phyloP scores from a whole-genome alignment of 2,113 vertebrate genomes.

The Lagenorhynchus albirostris region DNA sequence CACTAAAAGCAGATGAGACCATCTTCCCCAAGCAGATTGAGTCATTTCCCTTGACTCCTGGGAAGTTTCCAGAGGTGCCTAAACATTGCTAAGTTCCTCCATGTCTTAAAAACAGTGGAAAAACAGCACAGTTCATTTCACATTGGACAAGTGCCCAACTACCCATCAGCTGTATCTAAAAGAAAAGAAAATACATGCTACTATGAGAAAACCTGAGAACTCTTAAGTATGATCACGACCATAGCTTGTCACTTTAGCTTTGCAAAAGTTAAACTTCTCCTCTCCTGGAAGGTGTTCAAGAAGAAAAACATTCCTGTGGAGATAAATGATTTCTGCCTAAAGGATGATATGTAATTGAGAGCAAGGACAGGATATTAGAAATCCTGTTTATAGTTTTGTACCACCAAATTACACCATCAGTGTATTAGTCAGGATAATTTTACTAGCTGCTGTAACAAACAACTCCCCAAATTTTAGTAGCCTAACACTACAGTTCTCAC shows the following conservation, averaged over 20 bases:
- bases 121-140: background rate
- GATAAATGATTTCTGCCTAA: background rate
- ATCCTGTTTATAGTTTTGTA: background rate
- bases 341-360: background rate
- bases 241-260: background rate
- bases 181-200: background rate
- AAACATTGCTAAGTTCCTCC: background rate
- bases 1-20: background rate
- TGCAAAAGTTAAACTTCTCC: background rate
- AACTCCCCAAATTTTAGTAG: background rate
- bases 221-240: background rate
- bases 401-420: background rate
- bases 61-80: slow-evolving; percentile 2
- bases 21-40: background rate
- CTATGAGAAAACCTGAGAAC: background rate
- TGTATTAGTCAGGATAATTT: background rate
- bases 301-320: background rate
- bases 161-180: background rate
- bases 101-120: background rate
- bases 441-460: background rate
- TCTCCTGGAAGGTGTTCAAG: background rate
- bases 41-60: background rate
- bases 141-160: background rate
- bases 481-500: background rate
- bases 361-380: background rate